phyloP scores from a whole-genome alignment of 1,140 invertebrate genomes.

The Heterodera schachtii region DNA sequence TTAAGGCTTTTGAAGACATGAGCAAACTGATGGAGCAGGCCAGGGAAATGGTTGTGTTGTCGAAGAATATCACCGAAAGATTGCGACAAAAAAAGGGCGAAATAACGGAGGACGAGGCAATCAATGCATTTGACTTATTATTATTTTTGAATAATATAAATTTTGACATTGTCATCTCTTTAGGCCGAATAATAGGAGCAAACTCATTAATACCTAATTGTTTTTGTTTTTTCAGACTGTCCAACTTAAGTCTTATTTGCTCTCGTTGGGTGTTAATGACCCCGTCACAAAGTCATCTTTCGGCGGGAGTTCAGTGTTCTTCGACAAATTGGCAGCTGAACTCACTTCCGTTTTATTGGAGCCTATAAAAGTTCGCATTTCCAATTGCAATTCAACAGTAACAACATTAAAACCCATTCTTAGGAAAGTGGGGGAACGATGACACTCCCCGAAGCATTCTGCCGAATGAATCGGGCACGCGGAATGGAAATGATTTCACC shows the following conservation, averaged over 20 bases:
- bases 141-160: not conserved
- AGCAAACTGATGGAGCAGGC: conserved; percentile 91
- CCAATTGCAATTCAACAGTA: conserved; percentile 10
- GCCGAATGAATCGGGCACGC: conserved; percentile 80
- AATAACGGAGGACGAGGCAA: conserved; percentile 88
- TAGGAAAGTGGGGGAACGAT: conserved; percentile 78
- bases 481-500: conserved; percentile 71
- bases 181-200: no score
- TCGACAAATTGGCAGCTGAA: conserved; percentile 82
- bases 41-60: conserved; percentile 91
- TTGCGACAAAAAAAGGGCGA: conserved; percentile 91
- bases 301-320: conserved; percentile 83
- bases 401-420: conserved; percentile 5
- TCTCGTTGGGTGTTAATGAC: conserved; percentile 89
- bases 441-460: conserved; percentile 92
- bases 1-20: conserved; percentile 89
- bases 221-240: conserved; percentile 73
- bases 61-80: conserved; percentile 87
- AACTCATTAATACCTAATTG: not conserved
- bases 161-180: no score
- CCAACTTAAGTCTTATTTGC: conserved; percentile 88
- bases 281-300: conserved; percentile 88
- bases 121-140: conserved; percentile 9
- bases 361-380: conserved; percentile 67
- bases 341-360: conserved; percentile 79